Evolutionary conservation across 2,888 invertebrate species (phyloP), one percentile per base, ranked within the genome.

Genomic region (Clostera curtula): DNA sequence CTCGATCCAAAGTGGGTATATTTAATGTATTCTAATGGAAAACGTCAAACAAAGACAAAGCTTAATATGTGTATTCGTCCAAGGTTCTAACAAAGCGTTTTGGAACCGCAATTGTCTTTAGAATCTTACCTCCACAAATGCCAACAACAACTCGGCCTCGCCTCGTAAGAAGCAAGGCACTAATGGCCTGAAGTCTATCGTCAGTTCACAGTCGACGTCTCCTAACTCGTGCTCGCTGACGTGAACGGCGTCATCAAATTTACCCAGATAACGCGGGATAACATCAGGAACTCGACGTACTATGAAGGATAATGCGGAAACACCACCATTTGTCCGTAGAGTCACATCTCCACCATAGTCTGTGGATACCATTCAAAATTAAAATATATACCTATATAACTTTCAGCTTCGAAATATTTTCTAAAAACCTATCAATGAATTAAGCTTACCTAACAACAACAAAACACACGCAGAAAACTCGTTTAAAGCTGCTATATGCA

Each of bases 241-340:
- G 43, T 90, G 89, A 7, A 94, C 90, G 0, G 93, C 90, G 17
- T 89, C 86, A 48, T 93, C 93, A 21, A 94, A 85, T 57, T 92
- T 90, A 23, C 86, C 73, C 25, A 90, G 68, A 27, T 91, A 86
- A 26, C 90, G 88, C 0, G 92, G 90, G 20, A 94, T 85, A 3
- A 93, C 91, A 43, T 93, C 92, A 0, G 95, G 94, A 0, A 93
- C 94, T 40, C 93, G 86, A n/a, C 93, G 87, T 1, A 93, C 90
- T 29, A 95, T 93, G 49, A 94, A 93, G 6, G 91, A 91, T 7
- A 95, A 64, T 0, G 91, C 93, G 1, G 93, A 91, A 2, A 93
- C 86, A 4, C 93, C 92, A 2, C 93, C 93, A 38, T 92, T 92
- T 0, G 93, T 94, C 34, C 91, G 86, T 0, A 90, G 86, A 1